Base-by-base conservation (phyloP, 2,888 invertebrate species). In the Caenorhabditis sp. region DNA sequence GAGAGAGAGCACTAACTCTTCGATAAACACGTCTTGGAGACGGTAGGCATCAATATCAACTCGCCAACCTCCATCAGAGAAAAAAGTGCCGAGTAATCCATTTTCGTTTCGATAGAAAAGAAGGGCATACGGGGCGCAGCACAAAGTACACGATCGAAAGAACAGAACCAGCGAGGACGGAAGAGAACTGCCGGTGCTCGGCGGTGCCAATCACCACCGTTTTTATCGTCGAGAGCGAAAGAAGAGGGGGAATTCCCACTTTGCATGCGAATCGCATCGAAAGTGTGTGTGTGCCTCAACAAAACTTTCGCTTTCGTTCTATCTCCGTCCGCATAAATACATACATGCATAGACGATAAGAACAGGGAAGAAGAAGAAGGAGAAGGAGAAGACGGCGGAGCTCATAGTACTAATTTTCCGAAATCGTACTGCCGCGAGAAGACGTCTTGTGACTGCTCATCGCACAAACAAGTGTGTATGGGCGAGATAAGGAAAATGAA, bases 71-170 rank as follows among this genome's bases (percentile, higher is more conserved):
- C 4, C 26, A 46, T n/a, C 20, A 5, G 15, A 46, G 17, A 20
- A 50, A 27, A 39, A 56, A 32, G 37, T 37, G 27, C 39, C 48
- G 56, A 50, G 17, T 56, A 66, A 66, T 66, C 66, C 50, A 15
- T n/a, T n/a, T n/a, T 22, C 13, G 32, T 9, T 13, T 30, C n/a
- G n/a, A n/a, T n/a, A n/a, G n/a, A n/a, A n/a, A n/a, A n/a, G n/a
- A n/a, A n/a, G n/a, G n/a, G n/a, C n/a, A n/a, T n/a, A n/a, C n/a
- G n/a, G n/a, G 17, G 13, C 13, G 24, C 24, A 27, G 56, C 66
- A 59, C 68, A 68, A 52, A 68, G 58, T 58, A 68, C 66, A 66
- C 22, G 26, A 39, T 26, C 24, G 45, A 26, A n/a, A 39, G 48
- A 66, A 26, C 26, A 27, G 39, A 46, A 45, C 32, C 52, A 53